These are phyloP conservation scores for Artibeus jamaicensis DNA, from an alignment of 2,797 vertebrate species.

Conservation along the genomic window DNA sequence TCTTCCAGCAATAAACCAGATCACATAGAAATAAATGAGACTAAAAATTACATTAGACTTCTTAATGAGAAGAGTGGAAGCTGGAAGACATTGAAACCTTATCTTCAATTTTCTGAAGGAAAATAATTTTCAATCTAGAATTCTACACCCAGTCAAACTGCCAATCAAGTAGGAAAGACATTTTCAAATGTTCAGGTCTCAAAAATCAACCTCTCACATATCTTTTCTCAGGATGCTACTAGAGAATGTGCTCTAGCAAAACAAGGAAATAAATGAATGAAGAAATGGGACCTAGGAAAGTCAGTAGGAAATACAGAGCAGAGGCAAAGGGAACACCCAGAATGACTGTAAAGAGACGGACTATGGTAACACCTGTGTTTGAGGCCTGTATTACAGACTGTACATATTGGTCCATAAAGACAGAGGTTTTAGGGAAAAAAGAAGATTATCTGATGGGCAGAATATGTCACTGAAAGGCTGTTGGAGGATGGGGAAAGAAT, in stretches of 20 bases:
- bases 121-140: not conserved
- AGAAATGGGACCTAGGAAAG: not conserved
- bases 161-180: not conserved
- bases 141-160: not conserved
- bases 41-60: not conserved
- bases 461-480: constrained; percentile 6
- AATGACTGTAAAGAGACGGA: not conserved
- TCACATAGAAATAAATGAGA: not conserved
- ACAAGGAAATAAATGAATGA: not conserved
- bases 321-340: not conserved
- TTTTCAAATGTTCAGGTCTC: not conserved
- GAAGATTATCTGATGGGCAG: not conserved
- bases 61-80: not conserved
- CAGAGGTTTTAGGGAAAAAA: not conserved
- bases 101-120: not conserved
- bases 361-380: not conserved
- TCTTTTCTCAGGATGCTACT: not conserved
- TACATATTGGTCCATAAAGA: not conserved
- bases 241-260: not conserved
- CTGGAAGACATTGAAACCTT: not conserved
- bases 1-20: not conserved
- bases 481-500: not conserved
- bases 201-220: not conserved
- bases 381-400: not conserved
- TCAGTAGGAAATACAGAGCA: not conserved